These are phyloP conservation scores for Porites lobata DNA, from an alignment of 92 coral and sea anemone species.

Conservation along the genomic window DNA sequence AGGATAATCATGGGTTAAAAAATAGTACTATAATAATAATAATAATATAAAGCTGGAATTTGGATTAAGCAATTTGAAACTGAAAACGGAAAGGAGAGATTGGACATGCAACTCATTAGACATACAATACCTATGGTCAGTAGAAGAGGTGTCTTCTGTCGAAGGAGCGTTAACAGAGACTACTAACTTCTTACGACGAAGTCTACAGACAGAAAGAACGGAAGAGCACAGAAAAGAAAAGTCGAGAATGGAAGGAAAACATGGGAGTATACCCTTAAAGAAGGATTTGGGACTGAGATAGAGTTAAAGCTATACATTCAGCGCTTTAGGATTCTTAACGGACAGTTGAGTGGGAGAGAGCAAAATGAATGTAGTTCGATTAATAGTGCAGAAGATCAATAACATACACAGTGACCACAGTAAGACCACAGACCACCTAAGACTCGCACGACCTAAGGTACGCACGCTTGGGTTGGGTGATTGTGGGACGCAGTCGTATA, in stretches of 20 bases:
- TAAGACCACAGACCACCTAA: too few species aligned
- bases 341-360: background rate
- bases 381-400: too few species aligned
- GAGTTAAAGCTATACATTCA: background rate
- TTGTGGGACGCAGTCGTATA: too few species aligned
- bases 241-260: background rate
- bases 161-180: conserved; percentile 73
- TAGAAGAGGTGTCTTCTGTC: conserved; percentile 70
- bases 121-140: conserved; percentile 74
- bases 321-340: background rate
- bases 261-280: too few species aligned
- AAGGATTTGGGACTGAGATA: background rate
- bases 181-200: conserved; percentile 70
- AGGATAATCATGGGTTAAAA: too few species aligned
- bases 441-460: too few species aligned
- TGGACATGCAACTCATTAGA: background rate
- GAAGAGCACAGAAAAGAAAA: conserved; percentile 44
- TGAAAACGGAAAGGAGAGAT: background rate
- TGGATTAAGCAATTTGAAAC: background rate
- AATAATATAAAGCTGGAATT: too few species aligned
- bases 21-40: too few species aligned
- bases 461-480: too few species aligned
- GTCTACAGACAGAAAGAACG: conserved; percentile 70
- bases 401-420: too few species aligned
- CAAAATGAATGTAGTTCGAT: too few species aligned